These are phyloP conservation scores for Mormyrus proboscirostris DNA, from an alignment of 2,797 vertebrate species.

Conservation along the genomic window DNA sequence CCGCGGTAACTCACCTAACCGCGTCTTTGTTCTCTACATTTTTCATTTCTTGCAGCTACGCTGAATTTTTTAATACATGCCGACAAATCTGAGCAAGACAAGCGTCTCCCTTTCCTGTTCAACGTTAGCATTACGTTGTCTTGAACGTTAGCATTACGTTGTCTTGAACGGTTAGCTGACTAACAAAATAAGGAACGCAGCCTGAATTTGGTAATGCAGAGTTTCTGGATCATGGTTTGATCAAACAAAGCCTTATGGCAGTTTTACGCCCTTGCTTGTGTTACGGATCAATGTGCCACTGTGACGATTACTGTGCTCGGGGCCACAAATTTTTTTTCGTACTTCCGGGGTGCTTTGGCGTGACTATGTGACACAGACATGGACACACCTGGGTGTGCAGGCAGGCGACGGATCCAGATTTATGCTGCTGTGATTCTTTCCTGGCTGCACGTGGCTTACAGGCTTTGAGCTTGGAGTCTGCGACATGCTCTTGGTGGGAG, in stretches of 20 bases:
- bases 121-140: no score
- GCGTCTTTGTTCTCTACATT: constrained; percentile 29
- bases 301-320: not conserved
- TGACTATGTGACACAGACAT: not conserved
- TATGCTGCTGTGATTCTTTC: not conserved
- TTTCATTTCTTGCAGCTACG: not conserved
- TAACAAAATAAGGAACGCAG: not conserved
- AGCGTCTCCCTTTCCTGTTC: not conserved
- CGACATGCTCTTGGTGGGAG: not conserved
- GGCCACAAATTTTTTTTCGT: not conserved
- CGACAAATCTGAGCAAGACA: not conserved
- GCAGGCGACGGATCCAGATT: not conserved
- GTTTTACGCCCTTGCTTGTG: not conserved
- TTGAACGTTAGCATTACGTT: not conserved
- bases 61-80: not conserved
- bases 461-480: constrained; percentile 11
- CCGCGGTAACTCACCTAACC: constrained; percentile 17
- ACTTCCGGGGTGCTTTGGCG: not conserved
- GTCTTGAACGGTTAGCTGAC: not conserved
- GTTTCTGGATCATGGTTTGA: not conserved
- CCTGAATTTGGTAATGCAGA: not conserved
- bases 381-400: not conserved
- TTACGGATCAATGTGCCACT: not conserved
- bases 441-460: constrained; percentile 22
- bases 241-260: not conserved